These are phyloP conservation scores for Pristionchus exspectatus DNA, from an alignment of 2,888 invertebrate species.

Conservation along the genomic window DNA sequence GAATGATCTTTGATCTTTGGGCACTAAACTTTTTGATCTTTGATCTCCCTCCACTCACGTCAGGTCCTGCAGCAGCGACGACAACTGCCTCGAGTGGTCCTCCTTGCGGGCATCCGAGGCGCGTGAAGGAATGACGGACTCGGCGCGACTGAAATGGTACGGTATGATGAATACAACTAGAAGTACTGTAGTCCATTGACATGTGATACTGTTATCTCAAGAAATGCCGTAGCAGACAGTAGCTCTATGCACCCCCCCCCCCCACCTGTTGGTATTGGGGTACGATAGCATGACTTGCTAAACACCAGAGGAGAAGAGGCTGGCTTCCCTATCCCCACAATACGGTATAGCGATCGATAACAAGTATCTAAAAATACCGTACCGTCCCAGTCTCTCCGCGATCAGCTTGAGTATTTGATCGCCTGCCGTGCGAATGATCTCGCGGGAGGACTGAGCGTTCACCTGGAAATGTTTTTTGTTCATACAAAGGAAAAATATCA, in stretches of 20 bases:
- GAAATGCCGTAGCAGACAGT: too few relatives aligned
- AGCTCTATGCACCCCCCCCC: too few relatives aligned
- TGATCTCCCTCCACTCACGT: conserved; percentile 61
- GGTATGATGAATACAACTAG: too few relatives aligned
- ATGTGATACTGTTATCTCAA: too few relatives aligned
- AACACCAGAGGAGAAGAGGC: too few relatives aligned
- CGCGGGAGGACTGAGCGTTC: conserved; percentile 92
- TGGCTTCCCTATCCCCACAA: too few relatives aligned
- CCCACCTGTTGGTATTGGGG: too few relatives aligned
- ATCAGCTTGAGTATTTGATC: conserved; percentile 86
- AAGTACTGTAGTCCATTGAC: not conserved
- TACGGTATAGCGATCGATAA: not conserved
- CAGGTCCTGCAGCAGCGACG: conserved; percentile 66
- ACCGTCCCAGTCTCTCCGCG: conserved; percentile 56
- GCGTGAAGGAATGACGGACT: conserved; percentile 49
- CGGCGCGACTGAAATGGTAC: conserved; percentile 46
- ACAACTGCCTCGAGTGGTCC: conserved; percentile 65
- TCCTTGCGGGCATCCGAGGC: conserved; percentile 59
- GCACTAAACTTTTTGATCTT: not conserved
- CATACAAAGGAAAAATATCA: too few relatives aligned
- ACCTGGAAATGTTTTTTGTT: conserved; percentile 80
- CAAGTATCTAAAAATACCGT: not conserved
- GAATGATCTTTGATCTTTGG: not conserved
- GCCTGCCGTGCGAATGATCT: conserved; percentile 93
- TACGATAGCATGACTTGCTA: not conserved